Percentiles rank a stretch among this genome's conserved stretches.
Conservation (phyloP, 2,113 vertebrate species). For the Hyla sarda region DNA sequence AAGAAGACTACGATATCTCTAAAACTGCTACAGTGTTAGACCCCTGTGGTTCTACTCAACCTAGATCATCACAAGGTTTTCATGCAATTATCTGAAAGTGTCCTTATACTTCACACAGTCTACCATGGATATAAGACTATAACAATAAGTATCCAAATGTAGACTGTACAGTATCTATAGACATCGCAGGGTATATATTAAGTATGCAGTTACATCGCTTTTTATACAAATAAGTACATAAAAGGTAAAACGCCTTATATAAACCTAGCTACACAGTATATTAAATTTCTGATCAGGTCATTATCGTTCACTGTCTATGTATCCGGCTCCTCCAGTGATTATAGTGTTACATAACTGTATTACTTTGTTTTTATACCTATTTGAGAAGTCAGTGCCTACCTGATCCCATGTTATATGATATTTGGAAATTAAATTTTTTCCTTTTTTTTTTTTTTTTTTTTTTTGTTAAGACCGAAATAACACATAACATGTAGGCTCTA, state of each 20-base stretch:
- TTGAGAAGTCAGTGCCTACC: neutral
- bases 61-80: neutral
- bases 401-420: neutral
- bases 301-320: neutral
- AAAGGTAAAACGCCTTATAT: neutral
- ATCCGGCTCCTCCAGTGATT: no score
- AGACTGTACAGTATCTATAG: neutral
- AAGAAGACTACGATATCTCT: neutral
- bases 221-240: neutral
- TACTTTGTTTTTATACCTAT: neutral
- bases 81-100: neutral
- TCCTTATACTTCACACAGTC: neutral
- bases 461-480: no score
- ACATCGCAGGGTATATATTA: neutral
- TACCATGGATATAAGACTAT: neutral
- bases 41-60: no score
- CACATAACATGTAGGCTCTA: no score
- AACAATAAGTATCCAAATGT: neutral
- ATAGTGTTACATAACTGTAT: neutral
- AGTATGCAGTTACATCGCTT: no score
- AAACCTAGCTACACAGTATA: neutral
- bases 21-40: no score
- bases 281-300: neutral
- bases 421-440: no score
- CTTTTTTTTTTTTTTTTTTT: no score